Conservation (phyloP, 2,113 vertebrate genomes). For the Muntiacus reevesi region DNA sequence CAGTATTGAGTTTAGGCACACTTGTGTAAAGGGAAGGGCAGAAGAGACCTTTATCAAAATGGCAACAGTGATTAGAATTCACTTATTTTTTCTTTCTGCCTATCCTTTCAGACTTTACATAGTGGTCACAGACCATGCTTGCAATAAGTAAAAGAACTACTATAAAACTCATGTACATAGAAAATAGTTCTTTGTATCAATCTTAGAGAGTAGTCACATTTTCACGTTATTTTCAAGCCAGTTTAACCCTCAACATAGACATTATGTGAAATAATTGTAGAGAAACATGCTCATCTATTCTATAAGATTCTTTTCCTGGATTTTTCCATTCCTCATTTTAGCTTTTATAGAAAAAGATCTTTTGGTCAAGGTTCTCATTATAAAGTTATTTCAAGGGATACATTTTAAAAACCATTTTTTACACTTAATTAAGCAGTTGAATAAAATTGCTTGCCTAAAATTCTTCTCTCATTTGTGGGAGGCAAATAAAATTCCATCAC, state of each 20-base stretch:
- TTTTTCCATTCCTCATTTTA: conserved; percentile 15
- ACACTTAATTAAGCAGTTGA: conserved; percentile 12
- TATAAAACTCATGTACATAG: neutral
- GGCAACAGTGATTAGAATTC: neutral
- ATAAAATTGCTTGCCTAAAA: conserved; percentile 24
- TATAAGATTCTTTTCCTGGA: neutral
- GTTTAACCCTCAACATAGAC: neutral
- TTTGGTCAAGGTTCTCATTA: conserved; percentile 26
- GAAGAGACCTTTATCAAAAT: neutral
- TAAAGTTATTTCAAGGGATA: conserved; percentile 48
- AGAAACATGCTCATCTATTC: neutral
- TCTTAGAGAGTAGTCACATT: conserved; percentile 1
- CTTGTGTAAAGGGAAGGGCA: neutral
- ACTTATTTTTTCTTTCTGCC: neutral
- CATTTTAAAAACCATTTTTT: conserved; percentile 26
- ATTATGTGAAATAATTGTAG: conserved; percentile 1
- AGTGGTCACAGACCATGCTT: neutral
- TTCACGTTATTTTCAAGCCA: neutral
- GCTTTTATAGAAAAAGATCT: neutral
- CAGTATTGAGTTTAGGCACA: neutral
- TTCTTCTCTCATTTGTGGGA: neutral
- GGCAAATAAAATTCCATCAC: neutral
- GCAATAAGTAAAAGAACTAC: neutral
- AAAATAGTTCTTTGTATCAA: conserved; percentile 20
- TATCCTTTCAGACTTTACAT: neutral